Percentiles rank a stretch among this genome's conserved stretches.
These are phyloP conservation scores for Pica pica DNA, from an alignment of 2,113 vertebrate genomes.

Conservation along the genomic window DNA sequence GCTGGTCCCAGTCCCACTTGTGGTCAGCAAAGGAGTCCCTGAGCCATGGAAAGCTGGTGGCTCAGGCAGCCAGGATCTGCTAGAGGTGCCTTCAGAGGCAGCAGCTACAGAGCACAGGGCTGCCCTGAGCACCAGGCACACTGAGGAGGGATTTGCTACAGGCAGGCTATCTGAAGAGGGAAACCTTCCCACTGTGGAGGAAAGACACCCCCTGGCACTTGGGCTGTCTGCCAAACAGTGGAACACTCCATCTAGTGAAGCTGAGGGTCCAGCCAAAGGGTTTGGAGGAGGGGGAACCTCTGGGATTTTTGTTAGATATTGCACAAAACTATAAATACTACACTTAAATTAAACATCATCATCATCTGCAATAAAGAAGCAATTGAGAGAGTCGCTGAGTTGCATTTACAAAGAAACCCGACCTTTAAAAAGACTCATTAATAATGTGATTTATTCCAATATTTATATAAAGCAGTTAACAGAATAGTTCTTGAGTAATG, in stretches of 20 bases:
- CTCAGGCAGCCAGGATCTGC: neutral
- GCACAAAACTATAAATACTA: neutral
- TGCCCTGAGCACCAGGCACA: neutral
- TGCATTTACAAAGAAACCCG: neutral
- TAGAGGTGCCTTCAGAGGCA: neutral
- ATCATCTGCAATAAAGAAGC: neutral
- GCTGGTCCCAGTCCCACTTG: neutral
- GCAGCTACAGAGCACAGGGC: neutral
- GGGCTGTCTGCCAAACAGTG: neutral
- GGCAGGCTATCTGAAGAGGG: fast-evolving
- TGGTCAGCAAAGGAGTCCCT: neutral
- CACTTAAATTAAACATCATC: neutral
- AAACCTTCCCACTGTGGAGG: neutral
- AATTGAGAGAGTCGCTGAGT: neutral
- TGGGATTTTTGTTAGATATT: neutral
- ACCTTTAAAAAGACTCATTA: neutral
- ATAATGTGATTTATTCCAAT: neutral
- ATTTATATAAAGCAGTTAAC: neutral
- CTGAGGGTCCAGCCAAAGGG: neutral
- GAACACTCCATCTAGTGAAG: fast-evolving
- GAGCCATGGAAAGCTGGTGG: fast-evolving
- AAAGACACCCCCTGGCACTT: neutral
- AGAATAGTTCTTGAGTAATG: neutral
- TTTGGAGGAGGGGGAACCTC: neutral
- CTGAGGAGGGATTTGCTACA: neutral